Percentiles rank a stretch among this genome's conserved stretches.
phyloP scores from a whole-genome alignment of 2,888 invertebrate genomes.

The Prenolepis imparis region DNA sequence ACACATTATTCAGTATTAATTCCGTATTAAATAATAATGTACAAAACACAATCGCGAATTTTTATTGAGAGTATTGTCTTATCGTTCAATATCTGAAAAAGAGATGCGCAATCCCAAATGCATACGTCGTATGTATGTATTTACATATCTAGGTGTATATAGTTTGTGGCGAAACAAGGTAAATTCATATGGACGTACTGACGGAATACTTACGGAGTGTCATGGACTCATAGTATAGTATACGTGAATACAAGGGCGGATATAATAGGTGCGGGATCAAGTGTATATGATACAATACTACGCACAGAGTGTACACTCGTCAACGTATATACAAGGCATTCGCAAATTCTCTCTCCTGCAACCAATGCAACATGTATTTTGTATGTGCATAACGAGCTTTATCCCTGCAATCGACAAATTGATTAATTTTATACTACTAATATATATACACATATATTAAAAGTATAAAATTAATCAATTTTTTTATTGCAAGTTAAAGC shows the following conservation, averaged over 20 bases:
- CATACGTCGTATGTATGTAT: background rate
- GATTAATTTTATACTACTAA: slow-evolving; percentile 42
- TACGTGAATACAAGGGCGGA: background rate
- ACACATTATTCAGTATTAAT: background rate
- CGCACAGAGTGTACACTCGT: background rate
- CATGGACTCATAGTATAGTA: background rate
- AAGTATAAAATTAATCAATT: no score
- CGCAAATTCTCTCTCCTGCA: slow-evolving; percentile 45
- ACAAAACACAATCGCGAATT: background rate
- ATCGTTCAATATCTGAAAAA: background rate
- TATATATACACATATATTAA: no score
- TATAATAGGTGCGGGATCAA: slow-evolving; percentile 30
- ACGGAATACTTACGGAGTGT: slow-evolving; percentile 19
- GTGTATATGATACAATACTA: background rate
- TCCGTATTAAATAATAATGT: background rate
- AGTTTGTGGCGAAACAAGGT: background rate
- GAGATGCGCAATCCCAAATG: background rate
- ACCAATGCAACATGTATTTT: slow-evolving; percentile 38
- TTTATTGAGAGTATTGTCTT: background rate
- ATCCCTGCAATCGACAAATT: slow-evolving; percentile 1
- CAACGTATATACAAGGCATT: slow-evolving; percentile 16
- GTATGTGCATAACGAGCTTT: slow-evolving; percentile 39
- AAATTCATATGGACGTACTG: slow-evolving; percentile 33
- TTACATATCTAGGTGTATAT: background rate
- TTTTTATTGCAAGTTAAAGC: no score